Conservation (phyloP, 37 sponge, comb jelly and placozoan genomes). For the Tethya wilhelma region DNA sequence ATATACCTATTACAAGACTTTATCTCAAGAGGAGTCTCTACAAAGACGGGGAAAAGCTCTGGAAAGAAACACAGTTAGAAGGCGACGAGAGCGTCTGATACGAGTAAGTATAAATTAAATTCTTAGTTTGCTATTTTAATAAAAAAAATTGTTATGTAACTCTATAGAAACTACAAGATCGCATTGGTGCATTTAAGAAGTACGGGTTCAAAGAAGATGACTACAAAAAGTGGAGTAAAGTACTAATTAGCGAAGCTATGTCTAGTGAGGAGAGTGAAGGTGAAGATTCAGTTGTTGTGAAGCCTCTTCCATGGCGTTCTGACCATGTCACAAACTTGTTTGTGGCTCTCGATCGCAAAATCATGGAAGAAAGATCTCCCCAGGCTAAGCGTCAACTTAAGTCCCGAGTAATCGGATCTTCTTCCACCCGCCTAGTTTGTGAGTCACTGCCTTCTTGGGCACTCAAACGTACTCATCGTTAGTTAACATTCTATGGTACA, state of each 20-base stretch:
- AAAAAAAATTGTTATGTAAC: neutral
- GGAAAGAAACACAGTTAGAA: neutral
- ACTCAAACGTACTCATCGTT: neutral
- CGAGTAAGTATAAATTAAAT: slow-evolving; percentile 5
- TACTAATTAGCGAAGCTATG: neutral
- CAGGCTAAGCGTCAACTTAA: slow-evolving; percentile 18
- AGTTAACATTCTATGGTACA: neutral
- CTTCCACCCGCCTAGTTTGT: neutral
- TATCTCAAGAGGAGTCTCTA: neutral
- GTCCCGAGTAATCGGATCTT: neutral
- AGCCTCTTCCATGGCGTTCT: slow-evolving; percentile 24
- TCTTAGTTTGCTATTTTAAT: neutral
- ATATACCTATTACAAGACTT: neutral
- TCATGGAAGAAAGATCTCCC: neutral
- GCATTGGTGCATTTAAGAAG: neutral
- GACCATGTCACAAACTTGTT: neutral
- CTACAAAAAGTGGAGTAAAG: slow-evolving; percentile 4
- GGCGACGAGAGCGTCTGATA: neutral
- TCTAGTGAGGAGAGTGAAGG: slow-evolving; percentile 28
- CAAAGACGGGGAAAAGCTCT: neutral
- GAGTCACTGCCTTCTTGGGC: neutral
- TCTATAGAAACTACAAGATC: slow-evolving; percentile 12
- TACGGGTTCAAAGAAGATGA: neutral
- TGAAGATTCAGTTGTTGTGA: slow-evolving; percentile 7
- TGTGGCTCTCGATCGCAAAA: neutral